A percentile compares a stretch with the other conserved stretches of the same genome.
phyloP scores from a whole-genome alignment of 2,113 vertebrate species.

The Rutilus rutilus region DNA sequence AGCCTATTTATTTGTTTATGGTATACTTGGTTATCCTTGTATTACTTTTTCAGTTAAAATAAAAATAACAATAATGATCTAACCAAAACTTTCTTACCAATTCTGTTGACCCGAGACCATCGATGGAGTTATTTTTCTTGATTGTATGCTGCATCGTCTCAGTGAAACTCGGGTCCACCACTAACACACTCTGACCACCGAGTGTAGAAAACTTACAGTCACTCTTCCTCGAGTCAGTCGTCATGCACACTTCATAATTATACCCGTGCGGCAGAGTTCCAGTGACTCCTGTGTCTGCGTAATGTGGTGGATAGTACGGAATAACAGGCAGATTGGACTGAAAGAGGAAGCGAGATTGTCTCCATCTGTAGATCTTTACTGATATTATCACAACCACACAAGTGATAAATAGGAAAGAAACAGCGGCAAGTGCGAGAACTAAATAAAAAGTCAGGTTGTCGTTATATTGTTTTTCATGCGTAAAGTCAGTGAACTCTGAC shows the following conservation, averaged over 20 bases:
- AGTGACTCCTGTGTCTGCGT: slow-evolving; percentile 49
- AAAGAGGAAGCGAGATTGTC: slow-evolving; percentile 44
- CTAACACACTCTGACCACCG: slow-evolving; percentile 45
- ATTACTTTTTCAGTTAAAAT: background rate
- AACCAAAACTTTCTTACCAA: slow-evolving; percentile 37
- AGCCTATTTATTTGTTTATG: background rate
- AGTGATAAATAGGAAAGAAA: slow-evolving; percentile 61
- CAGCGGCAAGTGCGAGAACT: slow-evolving; percentile 56
- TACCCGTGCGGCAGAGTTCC: slow-evolving; percentile 46
- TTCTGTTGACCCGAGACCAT: background rate
- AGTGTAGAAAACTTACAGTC: slow-evolving; percentile 52
- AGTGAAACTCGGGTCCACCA: slow-evolving; percentile 44
- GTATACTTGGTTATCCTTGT: background rate
- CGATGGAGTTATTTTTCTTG: background rate
- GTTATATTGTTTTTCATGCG: slow-evolving; percentile 46
- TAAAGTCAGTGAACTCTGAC: slow-evolving; percentile 41
- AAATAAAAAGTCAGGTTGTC: slow-evolving; percentile 60
- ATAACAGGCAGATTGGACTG: slow-evolving; percentile 49
- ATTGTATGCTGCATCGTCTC: slow-evolving; percentile 21
- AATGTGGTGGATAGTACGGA: slow-evolving; percentile 45
- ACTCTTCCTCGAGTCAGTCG: slow-evolving; percentile 79
- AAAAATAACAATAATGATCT: background rate
- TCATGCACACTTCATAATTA: slow-evolving; percentile 59
- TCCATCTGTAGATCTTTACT: slow-evolving; percentile 60
- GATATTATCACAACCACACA: slow-evolving; percentile 56